Percentiles rank a stretch among this genome's conserved stretches.
Evolutionary conservation across 92 coral and sea anemone species (phyloP).

Genomic region (Muricea muricata): DNA sequence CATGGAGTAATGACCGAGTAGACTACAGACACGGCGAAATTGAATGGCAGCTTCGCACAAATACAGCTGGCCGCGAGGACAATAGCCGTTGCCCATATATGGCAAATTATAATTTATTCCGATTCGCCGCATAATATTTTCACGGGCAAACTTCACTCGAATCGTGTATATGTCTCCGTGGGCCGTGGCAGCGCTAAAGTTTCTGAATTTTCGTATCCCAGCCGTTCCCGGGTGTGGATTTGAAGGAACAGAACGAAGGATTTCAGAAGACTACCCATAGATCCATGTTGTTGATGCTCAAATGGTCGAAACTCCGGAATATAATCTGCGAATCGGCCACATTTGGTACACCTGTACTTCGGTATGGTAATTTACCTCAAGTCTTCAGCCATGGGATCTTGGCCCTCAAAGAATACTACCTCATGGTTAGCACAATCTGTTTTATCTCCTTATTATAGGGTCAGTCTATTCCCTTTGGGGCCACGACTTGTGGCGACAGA

Average conservation of each 20-base stretch:
- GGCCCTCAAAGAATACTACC: slow-evolving; percentile 56
- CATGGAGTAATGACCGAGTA: slow-evolving; percentile 26
- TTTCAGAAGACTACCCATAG: background rate
- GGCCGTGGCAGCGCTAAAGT: slow-evolving; percentile 1
- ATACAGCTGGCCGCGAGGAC: slow-evolving; percentile 50
- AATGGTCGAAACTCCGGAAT: slow-evolving; percentile 32
- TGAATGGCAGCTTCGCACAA: slow-evolving; percentile 49
- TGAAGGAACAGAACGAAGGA: background rate
- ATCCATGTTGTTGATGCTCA: slow-evolving; percentile 29
- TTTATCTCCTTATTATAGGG: slow-evolving; percentile 13
- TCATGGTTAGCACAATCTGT: slow-evolving; percentile 40
- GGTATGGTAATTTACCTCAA: slow-evolving; percentile 57
- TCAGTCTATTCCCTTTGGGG: background rate
- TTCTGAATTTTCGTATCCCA: background rate
- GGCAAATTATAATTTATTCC: slow-evolving; percentile 32
- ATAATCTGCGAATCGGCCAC: slow-evolving; percentile 22
- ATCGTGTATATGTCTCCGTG: slow-evolving; percentile 30
- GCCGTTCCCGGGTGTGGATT: slow-evolving; percentile 8
- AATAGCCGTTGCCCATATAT: slow-evolving; percentile 43
- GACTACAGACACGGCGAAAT: slow-evolving; percentile 38
- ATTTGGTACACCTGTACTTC: slow-evolving; percentile 47
- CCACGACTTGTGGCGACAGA: background rate
- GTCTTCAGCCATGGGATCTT: slow-evolving; percentile 53
- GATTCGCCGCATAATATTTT: slow-evolving; percentile 37
- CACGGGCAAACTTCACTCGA: slow-evolving; percentile 46